Percentiles rank a stretch among this genome's conserved stretches.
phyloP scores from a whole-genome alignment of 2,888 invertebrate genomes.

The Zhuqinia jingwanae region DNA sequence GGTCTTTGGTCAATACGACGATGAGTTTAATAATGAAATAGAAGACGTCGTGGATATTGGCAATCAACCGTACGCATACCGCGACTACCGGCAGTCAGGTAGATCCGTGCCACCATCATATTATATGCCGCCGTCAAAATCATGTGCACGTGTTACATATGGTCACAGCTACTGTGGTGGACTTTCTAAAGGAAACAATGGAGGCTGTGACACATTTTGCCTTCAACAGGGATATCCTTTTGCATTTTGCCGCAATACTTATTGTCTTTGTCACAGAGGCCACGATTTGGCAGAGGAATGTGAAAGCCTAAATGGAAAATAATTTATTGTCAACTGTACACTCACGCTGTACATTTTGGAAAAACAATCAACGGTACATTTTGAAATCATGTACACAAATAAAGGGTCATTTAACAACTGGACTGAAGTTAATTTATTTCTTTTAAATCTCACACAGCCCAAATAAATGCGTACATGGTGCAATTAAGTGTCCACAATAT shows the following conservation, averaged over 20 bases:
- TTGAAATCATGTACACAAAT: too few relatives aligned
- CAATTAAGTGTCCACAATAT: too few relatives aligned
- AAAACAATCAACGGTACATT: too few relatives aligned
- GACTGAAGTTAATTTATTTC: too few relatives aligned
- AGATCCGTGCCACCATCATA: too few relatives aligned
- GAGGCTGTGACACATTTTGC: constrained; percentile 32
- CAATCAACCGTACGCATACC: too few relatives aligned
- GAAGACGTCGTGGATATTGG: neutral
- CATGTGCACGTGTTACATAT: constrained; percentile 14
- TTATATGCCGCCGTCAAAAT: constrained; percentile 33
- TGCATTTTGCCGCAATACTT: neutral
- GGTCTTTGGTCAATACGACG: constrained; percentile 22
- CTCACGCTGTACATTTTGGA: too few relatives aligned
- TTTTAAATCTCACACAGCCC: too few relatives aligned
- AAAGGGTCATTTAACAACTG: too few relatives aligned
- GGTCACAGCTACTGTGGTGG: constrained; percentile 22
- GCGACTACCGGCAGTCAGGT: neutral
- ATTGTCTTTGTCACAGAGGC: constrained; percentile 32
- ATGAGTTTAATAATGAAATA: constrained; percentile 11
- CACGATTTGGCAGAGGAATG: constrained; percentile 21
- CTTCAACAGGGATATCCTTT: neutral
- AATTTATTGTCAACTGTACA: too few relatives aligned
- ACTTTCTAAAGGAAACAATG: neutral
- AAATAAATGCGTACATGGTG: too few relatives aligned
- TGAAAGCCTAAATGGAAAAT: neutral